phyloP scores from a whole-genome alignment of 2,888 invertebrate species.

The Scrobipalpa costella region DNA sequence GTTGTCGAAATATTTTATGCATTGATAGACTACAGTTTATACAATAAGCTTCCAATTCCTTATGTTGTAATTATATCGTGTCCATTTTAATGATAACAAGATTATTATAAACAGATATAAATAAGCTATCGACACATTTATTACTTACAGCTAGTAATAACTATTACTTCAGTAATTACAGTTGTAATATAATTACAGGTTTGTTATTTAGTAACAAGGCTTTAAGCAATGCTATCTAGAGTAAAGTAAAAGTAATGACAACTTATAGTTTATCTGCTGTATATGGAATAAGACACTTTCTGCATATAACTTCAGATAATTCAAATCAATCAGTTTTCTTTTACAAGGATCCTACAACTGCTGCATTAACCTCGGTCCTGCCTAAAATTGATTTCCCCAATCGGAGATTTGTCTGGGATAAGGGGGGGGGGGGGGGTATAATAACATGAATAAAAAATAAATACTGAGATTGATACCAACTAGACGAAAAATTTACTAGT shows the following conservation, averaged over 20 bases:
- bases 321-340: no score
- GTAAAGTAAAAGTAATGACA: background rate
- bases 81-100: background rate
- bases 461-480: no score
- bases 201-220: conserved; percentile 12
- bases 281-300: background rate
- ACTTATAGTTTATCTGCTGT: background rate
- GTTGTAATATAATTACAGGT: conserved; percentile 3
- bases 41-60: background rate
- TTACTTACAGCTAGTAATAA: background rate
- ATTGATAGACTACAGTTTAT: no score
- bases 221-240: background rate
- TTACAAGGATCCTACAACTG: no score
- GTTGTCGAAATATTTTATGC: background rate
- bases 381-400: no score
- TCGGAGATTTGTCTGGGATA: no score
- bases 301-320: no score
- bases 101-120: conserved; percentile 3
- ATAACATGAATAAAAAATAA: no score
- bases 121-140: background rate
- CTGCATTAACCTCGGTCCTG: no score
- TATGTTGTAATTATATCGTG: background rate
- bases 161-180: conserved; percentile 5
- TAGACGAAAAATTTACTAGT: no score
- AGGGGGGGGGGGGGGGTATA: no score